phyloP scores from a whole-genome alignment of 2,113 vertebrate genomes.

The Aptenodytes forsteri region DNA sequence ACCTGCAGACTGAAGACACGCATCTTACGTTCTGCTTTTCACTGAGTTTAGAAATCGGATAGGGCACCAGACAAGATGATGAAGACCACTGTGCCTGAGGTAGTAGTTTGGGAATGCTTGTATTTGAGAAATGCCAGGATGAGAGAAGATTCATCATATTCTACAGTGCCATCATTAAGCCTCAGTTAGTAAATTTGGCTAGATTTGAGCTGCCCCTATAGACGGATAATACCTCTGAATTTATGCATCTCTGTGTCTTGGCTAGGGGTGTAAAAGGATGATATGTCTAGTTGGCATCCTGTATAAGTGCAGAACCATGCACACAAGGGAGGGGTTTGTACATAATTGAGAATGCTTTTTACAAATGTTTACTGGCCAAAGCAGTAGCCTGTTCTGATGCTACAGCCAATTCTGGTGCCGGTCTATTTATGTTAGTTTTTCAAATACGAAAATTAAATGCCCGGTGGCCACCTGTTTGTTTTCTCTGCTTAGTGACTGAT shows the following conservation, averaged over 20 bases:
- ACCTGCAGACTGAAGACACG: background rate
- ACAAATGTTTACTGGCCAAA: background rate
- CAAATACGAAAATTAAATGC: background rate
- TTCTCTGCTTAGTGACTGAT: background rate
- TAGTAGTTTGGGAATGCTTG: background rate
- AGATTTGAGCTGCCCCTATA: background rate
- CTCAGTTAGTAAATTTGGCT: background rate
- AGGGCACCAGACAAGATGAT: background rate
- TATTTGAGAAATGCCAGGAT: background rate
- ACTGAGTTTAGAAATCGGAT: background rate
- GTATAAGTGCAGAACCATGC: background rate
- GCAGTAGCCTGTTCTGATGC: background rate
- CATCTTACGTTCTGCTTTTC: background rate
- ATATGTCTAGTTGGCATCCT: background rate
- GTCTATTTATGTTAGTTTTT: background rate
- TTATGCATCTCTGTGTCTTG: background rate
- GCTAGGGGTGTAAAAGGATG: background rate
- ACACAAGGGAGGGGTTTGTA: background rate
- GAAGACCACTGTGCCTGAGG: background rate
- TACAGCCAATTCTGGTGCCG: background rate
- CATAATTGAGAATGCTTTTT: background rate
- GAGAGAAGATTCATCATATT: background rate
- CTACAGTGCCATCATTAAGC: background rate
- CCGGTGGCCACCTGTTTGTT: background rate
- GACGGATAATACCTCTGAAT: background rate